Evolutionary conservation across 2,797 vertebrate species (phyloP), one percentile per base, ranked within the genome.

Genomic region (Rachycentron canadum): DNA sequence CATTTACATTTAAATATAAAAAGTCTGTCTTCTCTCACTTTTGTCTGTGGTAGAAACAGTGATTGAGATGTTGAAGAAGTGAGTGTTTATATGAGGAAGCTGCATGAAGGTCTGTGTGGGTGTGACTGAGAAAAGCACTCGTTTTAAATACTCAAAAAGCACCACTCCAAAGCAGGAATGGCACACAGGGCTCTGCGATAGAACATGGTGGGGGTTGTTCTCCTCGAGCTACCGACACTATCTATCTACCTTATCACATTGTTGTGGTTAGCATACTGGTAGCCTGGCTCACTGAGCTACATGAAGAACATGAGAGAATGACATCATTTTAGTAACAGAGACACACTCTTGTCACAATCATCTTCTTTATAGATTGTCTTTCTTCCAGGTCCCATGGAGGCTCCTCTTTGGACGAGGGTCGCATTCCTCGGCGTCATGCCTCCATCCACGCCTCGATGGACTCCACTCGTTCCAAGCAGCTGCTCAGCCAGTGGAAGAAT

Each of bases 401-500:
- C 6, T 96, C 97, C 0, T 96, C 96, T 0, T 50, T 96, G 53
- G 97, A 98, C 78, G 97, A 98, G 69, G 88, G 91, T 7, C 93
- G 93, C 1, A 89, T 96, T 10, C 96, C 96, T n/a, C 93, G 97
- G 12, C 95, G 97, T 60, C 97, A 98, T 0, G 95, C 97, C 58
- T 95, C 95, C 38, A 97, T 98, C 83, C 97, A 99, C 0, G 94
- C 97, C 8, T 99, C 97, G 0, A 98, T 99, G 97, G 97, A 99
- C 86, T 99, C 97, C 0, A 96, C 97, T 3, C 93, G 97, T 3
- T 98, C 97, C 77, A 98, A 98, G 81, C 97, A 98, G 88, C 96
- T 99, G 56, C 96, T 99, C 56, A 97, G 96, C 47, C 97, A 99
- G 75, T 99, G 97, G 97, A 98, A 98, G 90, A 98, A 95, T 64